These are phyloP conservation scores for Chrysaora quinquecirrha DNA, from an alignment of 30 jellyfish, hydroid and myxozoan genomes.

Conservation along the genomic window DNA sequence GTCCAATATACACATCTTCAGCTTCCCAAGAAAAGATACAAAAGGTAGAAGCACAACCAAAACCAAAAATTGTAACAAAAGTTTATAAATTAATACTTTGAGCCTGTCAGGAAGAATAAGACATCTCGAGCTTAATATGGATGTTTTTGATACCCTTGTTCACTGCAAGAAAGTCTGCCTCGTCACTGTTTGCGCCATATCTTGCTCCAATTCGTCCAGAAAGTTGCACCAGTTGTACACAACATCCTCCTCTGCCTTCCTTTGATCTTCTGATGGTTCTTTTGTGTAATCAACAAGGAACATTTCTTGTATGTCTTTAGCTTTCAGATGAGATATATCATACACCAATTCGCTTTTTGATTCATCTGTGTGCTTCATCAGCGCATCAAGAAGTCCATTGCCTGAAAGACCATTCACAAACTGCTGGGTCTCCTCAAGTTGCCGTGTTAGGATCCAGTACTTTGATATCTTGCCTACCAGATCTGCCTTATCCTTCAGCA, in stretches of 20 bases:
- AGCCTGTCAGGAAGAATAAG: conserved; percentile 8
- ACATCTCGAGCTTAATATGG: conserved; percentile 20
- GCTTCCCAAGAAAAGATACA: not conserved
- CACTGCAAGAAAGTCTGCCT: conserved; percentile 7
- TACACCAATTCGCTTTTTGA: not conserved
- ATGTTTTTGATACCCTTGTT: not conserved
- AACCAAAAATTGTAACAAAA: not conserved
- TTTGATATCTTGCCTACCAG: not conserved
- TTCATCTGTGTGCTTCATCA: conserved; percentile 6
- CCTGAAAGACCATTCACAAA: conserved; percentile 9
- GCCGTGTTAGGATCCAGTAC: conserved; percentile 16
- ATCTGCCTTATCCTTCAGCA: not conserved
- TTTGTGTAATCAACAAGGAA: conserved; percentile 4
- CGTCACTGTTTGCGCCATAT: not conserved
- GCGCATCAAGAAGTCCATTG: conserved; percentile 36
- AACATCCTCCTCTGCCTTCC: conserved; percentile 8
- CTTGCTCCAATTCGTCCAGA: conserved; percentile 20
- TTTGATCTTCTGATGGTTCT: not conserved
- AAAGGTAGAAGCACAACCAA: not conserved
- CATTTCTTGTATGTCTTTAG: conserved; percentile 14
- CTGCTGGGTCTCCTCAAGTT: conserved; percentile 24
- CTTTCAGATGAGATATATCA: conserved; percentile 7
- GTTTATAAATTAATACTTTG: not conserved
- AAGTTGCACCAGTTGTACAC: conserved; percentile 30
- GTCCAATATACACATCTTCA: not conserved